Evolutionary conservation across 1,140 invertebrate species (phyloP).

Genomic region (Aphaenogaster floridana): DNA sequence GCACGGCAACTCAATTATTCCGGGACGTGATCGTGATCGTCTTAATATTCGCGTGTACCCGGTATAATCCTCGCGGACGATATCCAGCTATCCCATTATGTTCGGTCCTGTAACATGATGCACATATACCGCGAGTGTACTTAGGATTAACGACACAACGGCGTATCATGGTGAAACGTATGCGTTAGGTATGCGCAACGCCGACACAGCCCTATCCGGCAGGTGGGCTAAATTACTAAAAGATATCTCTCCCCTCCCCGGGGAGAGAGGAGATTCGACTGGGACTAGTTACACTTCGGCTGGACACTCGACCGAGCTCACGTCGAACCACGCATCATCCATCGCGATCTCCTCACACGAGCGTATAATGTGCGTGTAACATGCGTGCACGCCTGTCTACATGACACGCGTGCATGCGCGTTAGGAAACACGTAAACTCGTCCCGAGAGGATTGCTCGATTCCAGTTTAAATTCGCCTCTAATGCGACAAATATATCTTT

Average conservation of each 20-base stretch:
- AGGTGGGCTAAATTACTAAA: constrained; percentile 80
- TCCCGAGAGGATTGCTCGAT: constrained; percentile 81
- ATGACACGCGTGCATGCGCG: constrained; percentile 31
- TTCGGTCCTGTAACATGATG: constrained; percentile 43
- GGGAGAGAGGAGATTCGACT: constrained; percentile 65
- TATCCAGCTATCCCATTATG: constrained; percentile 60
- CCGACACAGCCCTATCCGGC: constrained; percentile 33
- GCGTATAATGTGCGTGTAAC: neutral
- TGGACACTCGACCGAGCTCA: constrained; percentile 71
- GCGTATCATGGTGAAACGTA: constrained; percentile 58
- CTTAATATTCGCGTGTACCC: constrained; percentile 37
- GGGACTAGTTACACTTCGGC: constrained; percentile 75
- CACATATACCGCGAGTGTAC: constrained; percentile 41
- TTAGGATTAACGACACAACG: constrained; percentile 65
- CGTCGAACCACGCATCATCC: constrained; percentile 65
- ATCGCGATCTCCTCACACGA: constrained; percentile 22
- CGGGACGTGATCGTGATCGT: constrained; percentile 47
- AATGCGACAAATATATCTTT: constrained; percentile 60
- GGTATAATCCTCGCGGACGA: constrained; percentile 44
- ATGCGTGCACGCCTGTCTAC: neutral
- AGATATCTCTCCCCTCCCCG: constrained; percentile 74
- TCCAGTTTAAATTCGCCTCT: constrained; percentile 73
- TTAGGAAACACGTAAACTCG: constrained; percentile 56
- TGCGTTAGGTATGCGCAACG: constrained; percentile 62
- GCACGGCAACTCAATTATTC: constrained; percentile 32